These are phyloP conservation scores for Cervus canadensis DNA, from an alignment of 2,113 vertebrate species.

Conservation along the genomic window DNA sequence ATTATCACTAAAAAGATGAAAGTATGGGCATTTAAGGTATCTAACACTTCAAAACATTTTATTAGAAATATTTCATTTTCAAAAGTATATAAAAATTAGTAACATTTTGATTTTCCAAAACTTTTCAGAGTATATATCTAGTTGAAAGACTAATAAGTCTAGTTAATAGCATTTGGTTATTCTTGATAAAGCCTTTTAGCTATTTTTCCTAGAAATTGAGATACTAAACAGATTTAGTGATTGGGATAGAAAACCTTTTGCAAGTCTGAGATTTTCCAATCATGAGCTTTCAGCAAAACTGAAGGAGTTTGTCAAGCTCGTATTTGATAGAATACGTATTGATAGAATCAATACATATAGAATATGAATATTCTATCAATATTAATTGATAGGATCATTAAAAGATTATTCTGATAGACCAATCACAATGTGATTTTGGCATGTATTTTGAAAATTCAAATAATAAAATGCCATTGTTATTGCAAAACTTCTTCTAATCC, in stretches of 20 bases:
- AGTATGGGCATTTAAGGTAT: not conserved
- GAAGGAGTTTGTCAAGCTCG: not conserved
- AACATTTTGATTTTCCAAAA: not conserved
- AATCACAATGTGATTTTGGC: not conserved
- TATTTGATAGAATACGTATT: not conserved
- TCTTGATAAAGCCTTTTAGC: not conserved
- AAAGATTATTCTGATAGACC: not conserved
- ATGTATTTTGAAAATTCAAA: not conserved
- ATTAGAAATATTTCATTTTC: not conserved
- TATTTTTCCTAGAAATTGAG: not conserved
- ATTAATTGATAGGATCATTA: not conserved
- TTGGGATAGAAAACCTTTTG: not conserved
- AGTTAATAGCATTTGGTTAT: not conserved
- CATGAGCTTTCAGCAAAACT: not conserved
- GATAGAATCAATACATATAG: too few relatives aligned
- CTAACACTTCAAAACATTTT: not conserved
- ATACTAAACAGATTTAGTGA: not conserved
- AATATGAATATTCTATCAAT: too few relatives aligned
- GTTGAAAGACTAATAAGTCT: not conserved
- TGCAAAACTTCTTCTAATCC: not conserved
- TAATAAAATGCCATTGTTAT: not conserved
- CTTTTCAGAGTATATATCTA: not conserved
- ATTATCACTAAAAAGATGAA: slow-evolving; percentile 13
- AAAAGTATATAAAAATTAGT: not conserved
- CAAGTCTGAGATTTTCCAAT: not conserved